These are phyloP conservation scores for Urocyon cinereoargenteus DNA, from an alignment of 2,797 vertebrate genomes.

Conservation along the genomic window DNA sequence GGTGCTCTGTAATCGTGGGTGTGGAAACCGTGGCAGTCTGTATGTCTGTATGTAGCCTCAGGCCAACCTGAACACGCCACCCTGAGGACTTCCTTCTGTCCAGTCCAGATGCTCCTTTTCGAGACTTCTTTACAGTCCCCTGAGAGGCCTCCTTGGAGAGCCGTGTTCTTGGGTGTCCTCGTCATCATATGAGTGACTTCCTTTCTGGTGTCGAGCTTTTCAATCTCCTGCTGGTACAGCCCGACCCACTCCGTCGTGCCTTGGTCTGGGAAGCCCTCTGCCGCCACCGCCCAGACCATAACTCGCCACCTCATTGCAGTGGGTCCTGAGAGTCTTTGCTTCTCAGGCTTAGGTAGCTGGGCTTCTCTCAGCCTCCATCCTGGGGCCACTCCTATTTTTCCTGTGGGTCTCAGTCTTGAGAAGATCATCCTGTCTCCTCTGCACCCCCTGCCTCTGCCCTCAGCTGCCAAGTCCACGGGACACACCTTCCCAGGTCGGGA, in stretches of 20 bases:
- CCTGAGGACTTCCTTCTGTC: neutral
- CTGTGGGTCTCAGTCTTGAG: neutral
- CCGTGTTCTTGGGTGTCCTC: neutral
- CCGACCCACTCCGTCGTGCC: neutral
- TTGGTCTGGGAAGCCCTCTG: neutral
- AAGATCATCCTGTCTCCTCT: neutral
- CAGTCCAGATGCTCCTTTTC: neutral
- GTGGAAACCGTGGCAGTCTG: no score
- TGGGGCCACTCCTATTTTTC: neutral
- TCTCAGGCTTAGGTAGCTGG: neutral
- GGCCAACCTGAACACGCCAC: neutral
- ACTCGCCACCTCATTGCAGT: neutral
- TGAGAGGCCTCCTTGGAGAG: neutral
- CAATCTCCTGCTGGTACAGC: neutral
- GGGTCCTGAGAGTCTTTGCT: neutral
- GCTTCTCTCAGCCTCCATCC: neutral
- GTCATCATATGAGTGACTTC: neutral
- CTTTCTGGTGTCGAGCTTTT: neutral
- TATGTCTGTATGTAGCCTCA: no score
- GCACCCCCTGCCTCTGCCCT: neutral
- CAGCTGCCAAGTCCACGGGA: neutral
- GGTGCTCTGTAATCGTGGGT: no score
- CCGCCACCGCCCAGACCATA: rapidly evolving
- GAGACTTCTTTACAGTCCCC: neutral
- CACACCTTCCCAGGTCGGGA: neutral